A percentile compares a stretch with the other conserved stretches of the same genome.
phyloP scores from a whole-genome alignment of 2,797 vertebrate species.

The Leptodactylus fallax region DNA sequence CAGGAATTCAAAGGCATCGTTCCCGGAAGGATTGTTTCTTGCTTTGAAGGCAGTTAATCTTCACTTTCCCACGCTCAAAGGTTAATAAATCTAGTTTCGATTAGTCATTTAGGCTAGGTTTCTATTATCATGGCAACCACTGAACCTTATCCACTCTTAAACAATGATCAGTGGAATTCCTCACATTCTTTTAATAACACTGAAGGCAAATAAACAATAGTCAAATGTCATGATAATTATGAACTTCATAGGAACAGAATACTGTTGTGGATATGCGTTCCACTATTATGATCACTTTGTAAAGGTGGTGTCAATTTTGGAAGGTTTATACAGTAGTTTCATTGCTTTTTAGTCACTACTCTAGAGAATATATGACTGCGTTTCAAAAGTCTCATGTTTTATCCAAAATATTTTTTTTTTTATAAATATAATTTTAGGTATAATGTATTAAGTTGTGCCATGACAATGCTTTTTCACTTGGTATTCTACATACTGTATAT shows the following conservation, averaged over 20 bases:
- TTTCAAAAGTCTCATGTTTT: not conserved
- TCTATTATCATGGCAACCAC: conserved; percentile 61
- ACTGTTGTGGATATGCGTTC: conserved; percentile 8
- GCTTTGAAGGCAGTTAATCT: conserved; percentile 59
- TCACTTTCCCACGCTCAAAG: conserved; percentile 63
- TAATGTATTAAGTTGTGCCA: too few species aligned
- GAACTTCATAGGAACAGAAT: conserved; percentile 21
- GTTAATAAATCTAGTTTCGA: conserved; percentile 63
- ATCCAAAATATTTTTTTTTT: too few species aligned
- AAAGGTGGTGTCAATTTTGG: conserved; percentile 25
- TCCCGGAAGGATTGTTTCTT: conserved; percentile 52
- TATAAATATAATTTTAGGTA: too few species aligned
- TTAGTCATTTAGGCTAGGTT: conserved; percentile 63
- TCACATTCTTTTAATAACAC: conserved; percentile 53
- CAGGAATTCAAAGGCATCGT: conserved; percentile 61
- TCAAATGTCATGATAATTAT: conserved; percentile 36
- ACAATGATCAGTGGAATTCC: conserved; percentile 61
- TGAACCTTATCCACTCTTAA: conserved; percentile 60
- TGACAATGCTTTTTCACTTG: too few species aligned
- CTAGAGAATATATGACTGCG: not conserved
- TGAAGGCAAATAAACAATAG: conserved; percentile 51
- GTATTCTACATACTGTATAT: too few species aligned
- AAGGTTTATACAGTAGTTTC: not conserved
- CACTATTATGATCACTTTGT: conserved; percentile 25
- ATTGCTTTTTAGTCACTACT: not conserved